Percentiles rank a stretch among this genome's conserved stretches.
Conservation (phyloP, 2,797 vertebrate genomes). For the Enteromius unitaeniatus region DNA sequence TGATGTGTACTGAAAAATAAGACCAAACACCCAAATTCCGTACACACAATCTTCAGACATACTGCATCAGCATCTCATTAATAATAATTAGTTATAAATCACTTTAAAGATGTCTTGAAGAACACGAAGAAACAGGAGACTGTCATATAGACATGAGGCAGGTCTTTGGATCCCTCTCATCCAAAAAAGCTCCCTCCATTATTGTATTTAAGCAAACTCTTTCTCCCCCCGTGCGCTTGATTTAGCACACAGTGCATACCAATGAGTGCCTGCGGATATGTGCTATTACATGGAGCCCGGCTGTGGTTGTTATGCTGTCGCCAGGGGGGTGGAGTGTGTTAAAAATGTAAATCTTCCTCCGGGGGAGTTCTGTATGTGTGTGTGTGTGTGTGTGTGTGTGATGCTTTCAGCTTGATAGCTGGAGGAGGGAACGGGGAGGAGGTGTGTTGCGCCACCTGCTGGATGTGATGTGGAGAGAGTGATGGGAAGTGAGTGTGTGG, state of each 20-base stretch:
- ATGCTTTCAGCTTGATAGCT: conserved; percentile 37
- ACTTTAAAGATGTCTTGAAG: conserved; percentile 31
- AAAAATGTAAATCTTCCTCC: conserved; percentile 62
- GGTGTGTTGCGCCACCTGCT: conserved; percentile 47
- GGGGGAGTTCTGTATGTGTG: conserved; percentile 38
- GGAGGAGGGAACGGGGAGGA: conserved; percentile 11
- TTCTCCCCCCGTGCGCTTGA: conserved; percentile 50
- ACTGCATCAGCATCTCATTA: conserved; percentile 14
- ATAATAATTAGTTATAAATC: conserved; percentile 32
- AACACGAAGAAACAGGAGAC: conserved; percentile 8
- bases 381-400: neutral
- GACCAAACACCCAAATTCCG: neutral
- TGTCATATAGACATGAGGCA: conserved; percentile 25
- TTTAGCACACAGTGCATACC: conserved; percentile 60
- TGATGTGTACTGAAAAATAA: neutral
- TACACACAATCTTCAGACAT: neutral
- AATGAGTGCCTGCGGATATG: conserved; percentile 57
- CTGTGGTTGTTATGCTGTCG: conserved; percentile 61
- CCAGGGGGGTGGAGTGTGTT: conserved; percentile 55
- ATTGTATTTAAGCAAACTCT: conserved; percentile 60
- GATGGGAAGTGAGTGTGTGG: conserved; percentile 36
- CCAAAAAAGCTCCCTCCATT: conserved; percentile 47
- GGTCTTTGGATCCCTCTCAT: conserved; percentile 42
- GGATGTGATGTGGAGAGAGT: conserved; percentile 18
- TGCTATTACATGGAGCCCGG: conserved; percentile 61